Evolutionary conservation across 1,140 invertebrate species (phyloP).

Genomic region (Zaprionus taronus): DNA sequence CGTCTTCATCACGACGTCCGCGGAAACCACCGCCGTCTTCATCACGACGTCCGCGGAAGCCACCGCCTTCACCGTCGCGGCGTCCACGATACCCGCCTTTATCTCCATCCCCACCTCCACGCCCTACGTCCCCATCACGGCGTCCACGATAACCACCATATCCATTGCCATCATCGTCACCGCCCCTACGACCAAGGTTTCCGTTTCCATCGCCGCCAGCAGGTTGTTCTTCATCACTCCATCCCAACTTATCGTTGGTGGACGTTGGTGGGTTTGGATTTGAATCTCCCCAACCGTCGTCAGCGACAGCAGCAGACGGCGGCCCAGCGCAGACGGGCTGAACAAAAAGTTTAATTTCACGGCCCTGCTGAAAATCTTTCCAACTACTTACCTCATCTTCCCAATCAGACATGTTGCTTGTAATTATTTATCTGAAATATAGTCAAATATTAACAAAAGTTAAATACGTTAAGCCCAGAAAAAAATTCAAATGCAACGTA

Average conservation of each 20-base stretch:
- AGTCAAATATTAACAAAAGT: neutral
- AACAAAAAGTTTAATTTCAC: neutral
- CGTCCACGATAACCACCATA: constrained; percentile 39
- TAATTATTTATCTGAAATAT: constrained; percentile 16
- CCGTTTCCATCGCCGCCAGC: constrained; percentile 36
- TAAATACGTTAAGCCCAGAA: neutral
- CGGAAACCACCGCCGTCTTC: constrained; percentile 35
- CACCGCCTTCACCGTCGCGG: constrained; percentile 24
- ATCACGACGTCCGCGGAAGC: constrained; percentile 38
- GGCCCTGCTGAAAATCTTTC: neutral
- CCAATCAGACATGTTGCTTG: constrained; percentile 60
- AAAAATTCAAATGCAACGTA: constrained; percentile 21
- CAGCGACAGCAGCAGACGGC: neutral
- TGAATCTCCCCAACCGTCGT: neutral
- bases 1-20: constrained; percentile 30
- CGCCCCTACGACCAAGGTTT: too few relatives aligned
- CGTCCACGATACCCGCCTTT: constrained; percentile 46
- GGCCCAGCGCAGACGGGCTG: constrained; percentile 9
- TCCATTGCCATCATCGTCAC: constrained; percentile 24
- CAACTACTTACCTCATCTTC: constrained; percentile 44
- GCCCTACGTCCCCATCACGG: constrained; percentile 37
- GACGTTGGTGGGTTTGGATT: neutral
- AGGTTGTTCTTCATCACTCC: constrained; percentile 62
- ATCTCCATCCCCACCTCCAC: constrained; percentile 40
- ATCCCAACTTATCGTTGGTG: constrained; percentile 18